Conservation (phyloP, 1,140 invertebrate species). For the Drosophila quadrilineata region DNA sequence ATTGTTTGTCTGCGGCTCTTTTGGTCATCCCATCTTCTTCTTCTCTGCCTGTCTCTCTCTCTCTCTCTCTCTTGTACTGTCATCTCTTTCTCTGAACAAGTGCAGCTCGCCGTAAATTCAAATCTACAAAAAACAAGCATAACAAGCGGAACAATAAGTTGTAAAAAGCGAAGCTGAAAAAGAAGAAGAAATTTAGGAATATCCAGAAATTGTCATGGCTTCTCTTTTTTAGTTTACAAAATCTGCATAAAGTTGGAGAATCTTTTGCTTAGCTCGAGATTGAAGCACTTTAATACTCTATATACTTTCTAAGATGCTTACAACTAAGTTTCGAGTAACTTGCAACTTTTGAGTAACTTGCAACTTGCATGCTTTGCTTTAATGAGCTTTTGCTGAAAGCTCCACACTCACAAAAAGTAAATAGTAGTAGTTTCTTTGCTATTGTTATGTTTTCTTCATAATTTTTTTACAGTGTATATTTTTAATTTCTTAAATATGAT, state of each 20-base stretch:
- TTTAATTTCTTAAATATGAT: conserved; percentile 59
- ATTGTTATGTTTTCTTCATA: no score
- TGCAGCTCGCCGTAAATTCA: conserved; percentile 63
- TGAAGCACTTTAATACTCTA: no score
- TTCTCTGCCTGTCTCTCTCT: neutral
- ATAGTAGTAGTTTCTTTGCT: no score
- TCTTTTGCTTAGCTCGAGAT: no score
- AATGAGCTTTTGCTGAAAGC: no score
- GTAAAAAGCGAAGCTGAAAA: conserved; percentile 8
- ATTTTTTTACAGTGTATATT: conserved; percentile 23
- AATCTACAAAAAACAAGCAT: conserved; percentile 30
- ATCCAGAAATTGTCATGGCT: conserved; percentile 50
- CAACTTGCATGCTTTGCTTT: no score
- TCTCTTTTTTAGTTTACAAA: conserved; percentile 12
- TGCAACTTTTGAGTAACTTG: no score
- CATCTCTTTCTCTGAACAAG: no score
- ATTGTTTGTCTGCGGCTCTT: conserved; percentile 66
- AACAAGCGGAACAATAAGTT: conserved; percentile 16
- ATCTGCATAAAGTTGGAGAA: conserved; percentile 2
- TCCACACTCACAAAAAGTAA: no score
- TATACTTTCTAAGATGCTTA: no score
- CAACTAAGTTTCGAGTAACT: no score
- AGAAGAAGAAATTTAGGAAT: conserved; percentile 45
- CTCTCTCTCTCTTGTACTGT: no score
- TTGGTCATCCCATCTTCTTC: conserved; percentile 40